These are phyloP conservation scores for Cecropterus lyciades DNA, from an alignment of 1,140 invertebrate species.

Conservation along the genomic window DNA sequence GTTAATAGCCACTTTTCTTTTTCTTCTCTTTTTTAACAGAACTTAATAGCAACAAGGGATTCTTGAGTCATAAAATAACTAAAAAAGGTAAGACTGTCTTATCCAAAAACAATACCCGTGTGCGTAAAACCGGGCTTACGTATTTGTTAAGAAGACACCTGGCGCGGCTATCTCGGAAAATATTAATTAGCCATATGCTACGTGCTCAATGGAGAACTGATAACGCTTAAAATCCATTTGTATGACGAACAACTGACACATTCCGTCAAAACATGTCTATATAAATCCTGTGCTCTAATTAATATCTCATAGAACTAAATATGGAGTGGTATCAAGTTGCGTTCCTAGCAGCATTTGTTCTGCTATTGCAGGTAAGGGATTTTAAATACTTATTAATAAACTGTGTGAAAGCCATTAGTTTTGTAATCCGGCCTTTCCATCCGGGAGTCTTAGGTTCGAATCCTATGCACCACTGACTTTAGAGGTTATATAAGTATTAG, in stretches of 20 bases:
- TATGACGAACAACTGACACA: conserved; percentile 46
- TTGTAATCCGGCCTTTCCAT: too few relatives aligned
- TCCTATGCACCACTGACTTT: too few relatives aligned
- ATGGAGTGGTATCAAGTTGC: conserved; percentile 50
- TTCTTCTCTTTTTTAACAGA: too few relatives aligned
- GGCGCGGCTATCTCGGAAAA: conserved; percentile 5
- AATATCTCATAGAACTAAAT: conserved; percentile 40
- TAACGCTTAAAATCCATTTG: conserved; percentile 43
- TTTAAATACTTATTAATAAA: conserved; percentile 8
- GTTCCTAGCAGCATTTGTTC: conserved; percentile 39
- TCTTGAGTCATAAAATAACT: too few relatives aligned
- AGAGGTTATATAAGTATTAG: too few relatives aligned
- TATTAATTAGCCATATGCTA: conserved; percentile 36
- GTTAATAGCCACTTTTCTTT: too few relatives aligned
- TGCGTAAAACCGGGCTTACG: conserved; percentile 1
- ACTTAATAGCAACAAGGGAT: too few relatives aligned
- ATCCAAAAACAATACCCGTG: conserved; percentile 13
- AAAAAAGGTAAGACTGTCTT: neutral
- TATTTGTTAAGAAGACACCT: conserved; percentile 26
- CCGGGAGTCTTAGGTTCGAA: too few relatives aligned
- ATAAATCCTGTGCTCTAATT: conserved; percentile 49
- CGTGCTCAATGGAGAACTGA: conserved; percentile 55
- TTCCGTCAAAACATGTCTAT: conserved; percentile 47
- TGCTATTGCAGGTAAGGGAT: conserved; percentile 54
- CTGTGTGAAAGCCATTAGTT: too few relatives aligned